Evolutionary conservation across 2,888 invertebrate species (phyloP), one percentile per base, ranked within the genome.

Genomic region (Cordilura impudica): DNA sequence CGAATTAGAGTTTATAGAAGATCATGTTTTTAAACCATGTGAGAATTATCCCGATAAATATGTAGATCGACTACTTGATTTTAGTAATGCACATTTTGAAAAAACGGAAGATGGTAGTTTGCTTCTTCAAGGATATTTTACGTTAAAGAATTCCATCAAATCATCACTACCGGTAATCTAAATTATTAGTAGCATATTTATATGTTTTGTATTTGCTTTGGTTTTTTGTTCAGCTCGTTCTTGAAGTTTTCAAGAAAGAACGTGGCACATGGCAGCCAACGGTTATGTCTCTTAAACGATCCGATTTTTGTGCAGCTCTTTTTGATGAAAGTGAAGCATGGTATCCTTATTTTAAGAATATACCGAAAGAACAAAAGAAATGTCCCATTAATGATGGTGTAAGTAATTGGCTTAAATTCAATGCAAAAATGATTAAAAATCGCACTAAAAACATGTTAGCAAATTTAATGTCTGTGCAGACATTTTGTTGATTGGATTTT

Each of bases 241-340:
- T 54, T 12, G 54, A 66, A 29, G 18, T 29, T 1, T 66, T n/a
- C 4, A 66, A 54, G n/a, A 54, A 45, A 23, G 66, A 66, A 66
- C 39, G 66, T 12, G 66, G 66, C 4, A 18, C 26, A 1, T 66
- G 66, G 66, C 66, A 54, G 12, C 66, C 54, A 1, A 66, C 66
- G 5, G 1, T 43, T 12, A 39, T 26, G 6, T 29, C 53, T 7
- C 26, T 16, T 1, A 54, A 54, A 19, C n/a, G 66, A 26, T 0
- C 23, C 16, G 53, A 53, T 19, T 7, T 54, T 4, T 66, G 66
- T 21, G 26, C 18, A n/a, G 10, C 54, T 1, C 10, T 16, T 14
- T 66, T 54, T 16, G 53, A 54, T 54, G 10, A 43, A 4, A 19
- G 8, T 10, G 66, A 66, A 29, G 3, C 45, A 16, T 54, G 53